Conservation (phyloP, 2,797 vertebrate species). For the Paguma larvata region DNA sequence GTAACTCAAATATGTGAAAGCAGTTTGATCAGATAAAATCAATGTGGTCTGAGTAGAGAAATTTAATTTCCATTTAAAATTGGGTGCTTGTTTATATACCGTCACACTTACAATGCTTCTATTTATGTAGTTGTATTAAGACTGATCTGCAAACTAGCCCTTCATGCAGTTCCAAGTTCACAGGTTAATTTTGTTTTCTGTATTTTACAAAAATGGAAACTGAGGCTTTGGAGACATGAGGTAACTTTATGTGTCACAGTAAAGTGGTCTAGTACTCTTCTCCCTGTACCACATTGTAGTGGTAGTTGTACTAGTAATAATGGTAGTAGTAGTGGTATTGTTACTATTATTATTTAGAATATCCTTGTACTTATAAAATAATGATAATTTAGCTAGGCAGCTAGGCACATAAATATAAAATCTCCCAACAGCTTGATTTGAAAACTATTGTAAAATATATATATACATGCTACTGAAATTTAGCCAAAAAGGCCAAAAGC, state of each 20-base stretch:
- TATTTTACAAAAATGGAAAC: background rate
- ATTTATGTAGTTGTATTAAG: background rate
- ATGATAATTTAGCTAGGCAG: background rate
- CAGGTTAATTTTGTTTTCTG: background rate
- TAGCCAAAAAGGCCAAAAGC: background rate
- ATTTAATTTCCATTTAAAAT: slow-evolving; percentile 70
- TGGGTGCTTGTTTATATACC: background rate
- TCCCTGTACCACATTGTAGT: background rate
- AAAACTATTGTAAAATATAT: slow-evolving; percentile 15
- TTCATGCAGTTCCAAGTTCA: background rate
- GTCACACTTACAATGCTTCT: background rate
- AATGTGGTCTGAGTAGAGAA: slow-evolving; percentile 58
- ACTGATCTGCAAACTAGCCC: slow-evolving; percentile 1
- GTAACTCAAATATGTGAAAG: slow-evolving; percentile 17
- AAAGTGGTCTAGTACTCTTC: background rate
- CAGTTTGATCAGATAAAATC: slow-evolving; percentile 69
- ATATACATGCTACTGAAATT: background rate
- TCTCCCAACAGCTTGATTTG: background rate
- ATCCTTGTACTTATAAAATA: background rate
- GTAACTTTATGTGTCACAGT: background rate
- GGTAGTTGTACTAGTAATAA: background rate
- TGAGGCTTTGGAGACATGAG: background rate
- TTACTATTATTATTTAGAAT: background rate
- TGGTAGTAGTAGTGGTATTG: background rate
- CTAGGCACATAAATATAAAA: slow-evolving; percentile 3